Evolutionary conservation across 2,888 invertebrate species (phyloP).

Genomic region (Pyrocoelia pectoralis): DNA sequence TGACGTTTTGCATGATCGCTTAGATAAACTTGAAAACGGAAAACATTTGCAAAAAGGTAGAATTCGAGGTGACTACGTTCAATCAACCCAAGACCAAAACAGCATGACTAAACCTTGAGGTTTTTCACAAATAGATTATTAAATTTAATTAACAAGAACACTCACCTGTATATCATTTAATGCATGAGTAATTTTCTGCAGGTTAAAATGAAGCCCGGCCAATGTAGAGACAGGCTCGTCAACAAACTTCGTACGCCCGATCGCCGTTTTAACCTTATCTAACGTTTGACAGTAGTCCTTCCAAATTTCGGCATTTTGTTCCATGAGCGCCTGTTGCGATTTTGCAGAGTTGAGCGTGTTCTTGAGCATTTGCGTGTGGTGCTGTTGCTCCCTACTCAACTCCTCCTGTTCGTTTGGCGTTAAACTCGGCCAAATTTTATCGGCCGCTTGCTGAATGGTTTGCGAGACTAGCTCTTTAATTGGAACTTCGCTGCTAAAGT

Average conservation of each 20-base stretch:
- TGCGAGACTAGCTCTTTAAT: constrained; percentile 83
- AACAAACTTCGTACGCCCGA: constrained; percentile 77
- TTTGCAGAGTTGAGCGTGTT: constrained; percentile 86
- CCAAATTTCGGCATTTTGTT: constrained; percentile 86
- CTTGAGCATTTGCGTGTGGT: constrained; percentile 81
- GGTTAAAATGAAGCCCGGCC: constrained; percentile 82
- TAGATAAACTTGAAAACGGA: no score
- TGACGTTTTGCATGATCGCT: no score
- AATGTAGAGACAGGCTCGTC: constrained; percentile 82
- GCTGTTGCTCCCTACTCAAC: constrained; percentile 81
- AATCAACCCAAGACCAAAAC: no score
- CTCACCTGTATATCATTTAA: constrained; percentile 77
- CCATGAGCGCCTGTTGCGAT: constrained; percentile 78
- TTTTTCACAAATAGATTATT: not conserved
- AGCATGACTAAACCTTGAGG: no score
- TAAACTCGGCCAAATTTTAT: constrained; percentile 88
- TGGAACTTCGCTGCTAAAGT: constrained; percentile 80
- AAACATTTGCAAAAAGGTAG: no score
- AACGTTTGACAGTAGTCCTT: constrained; percentile 81
- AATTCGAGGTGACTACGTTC: no score
- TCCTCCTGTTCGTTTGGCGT: constrained; percentile 83
- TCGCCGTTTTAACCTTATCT: constrained; percentile 78
- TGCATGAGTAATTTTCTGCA: constrained; percentile 83
- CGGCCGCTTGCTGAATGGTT: constrained; percentile 82
- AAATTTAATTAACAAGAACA: not conserved